Evolutionary conservation across 2,888 invertebrate species (phyloP).

Genomic region (Drosophila cracens): DNA sequence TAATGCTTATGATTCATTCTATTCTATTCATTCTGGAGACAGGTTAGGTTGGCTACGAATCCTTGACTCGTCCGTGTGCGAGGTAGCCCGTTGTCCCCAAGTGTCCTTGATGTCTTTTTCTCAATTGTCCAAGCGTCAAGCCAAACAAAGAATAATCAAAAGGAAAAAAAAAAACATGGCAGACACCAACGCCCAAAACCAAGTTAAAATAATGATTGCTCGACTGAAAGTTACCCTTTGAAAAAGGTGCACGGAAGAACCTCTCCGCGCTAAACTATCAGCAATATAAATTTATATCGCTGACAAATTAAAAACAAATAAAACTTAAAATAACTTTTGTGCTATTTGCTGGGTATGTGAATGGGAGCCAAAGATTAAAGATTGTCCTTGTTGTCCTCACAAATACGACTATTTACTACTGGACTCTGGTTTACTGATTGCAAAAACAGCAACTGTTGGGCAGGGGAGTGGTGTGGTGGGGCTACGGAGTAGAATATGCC

Average conservation of each 20-base stretch:
- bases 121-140: conserved; percentile 38
- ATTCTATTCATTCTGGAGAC: conserved; percentile 22
- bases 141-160: conserved; percentile 18
- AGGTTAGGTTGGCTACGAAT: conserved; percentile 47
- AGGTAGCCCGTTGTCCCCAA: conserved; percentile 38
- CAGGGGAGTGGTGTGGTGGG: neutral
- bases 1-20: conserved; percentile 31
- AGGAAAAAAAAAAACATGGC: neutral
- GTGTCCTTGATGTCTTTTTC: conserved; percentile 58
- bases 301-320: neutral
- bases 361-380: conserved; percentile 23
- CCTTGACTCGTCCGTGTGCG: conserved; percentile 13
- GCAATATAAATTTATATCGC: neutral
- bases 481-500: conserved; percentile 7
- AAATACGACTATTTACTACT: conserved; percentile 33
- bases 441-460: conserved; percentile 21
- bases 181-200: neutral
- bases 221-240: neutral
- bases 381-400: conserved; percentile 16
- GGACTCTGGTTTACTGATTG: conserved; percentile 32
- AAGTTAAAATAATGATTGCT: neutral
- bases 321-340: neutral
- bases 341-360: conserved; percentile 27
- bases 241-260: neutral
- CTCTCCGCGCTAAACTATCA: neutral